Evolutionary conservation across 2,797 vertebrate species (phyloP).

Genomic region (Tamandua tetradactyla): DNA sequence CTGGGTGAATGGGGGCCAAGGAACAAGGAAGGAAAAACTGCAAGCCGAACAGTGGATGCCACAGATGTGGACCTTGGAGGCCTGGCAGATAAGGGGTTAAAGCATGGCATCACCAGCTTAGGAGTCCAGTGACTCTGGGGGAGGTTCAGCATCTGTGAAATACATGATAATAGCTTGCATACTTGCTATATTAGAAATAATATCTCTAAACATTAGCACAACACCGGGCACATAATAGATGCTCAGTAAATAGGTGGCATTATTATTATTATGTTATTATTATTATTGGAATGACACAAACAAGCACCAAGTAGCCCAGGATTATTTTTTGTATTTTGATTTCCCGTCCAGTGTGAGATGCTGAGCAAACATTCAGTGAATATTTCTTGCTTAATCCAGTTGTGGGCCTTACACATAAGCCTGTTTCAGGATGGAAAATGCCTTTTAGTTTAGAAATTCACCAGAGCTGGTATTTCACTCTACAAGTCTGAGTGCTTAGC

Average conservation of each 20-base stretch:
- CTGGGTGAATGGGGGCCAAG: not conserved
- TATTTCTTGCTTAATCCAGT: not conserved
- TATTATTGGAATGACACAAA: not conserved
- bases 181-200: not conserved
- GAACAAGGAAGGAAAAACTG: not conserved
- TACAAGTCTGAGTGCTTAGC: accelerated
- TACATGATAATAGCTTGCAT: not conserved
- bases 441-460: not conserved
- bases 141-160: not conserved
- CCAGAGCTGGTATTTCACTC: not conserved
- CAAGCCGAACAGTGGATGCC: accelerated
- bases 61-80: not conserved
- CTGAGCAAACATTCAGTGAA: not conserved
- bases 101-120: not conserved
- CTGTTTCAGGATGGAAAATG: not conserved
- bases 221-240: not conserved
- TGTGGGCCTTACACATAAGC: not conserved
- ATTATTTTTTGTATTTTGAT: not conserved
- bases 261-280: not conserved
- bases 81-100: not conserved
- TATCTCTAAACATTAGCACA: not conserved
- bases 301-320: not conserved
- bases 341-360: not conserved
- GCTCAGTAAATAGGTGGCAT: not conserved
- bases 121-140: not conserved